phyloP scores from a whole-genome alignment of 2,888 invertebrate genomes.

The Chymomyza amoena region DNA sequence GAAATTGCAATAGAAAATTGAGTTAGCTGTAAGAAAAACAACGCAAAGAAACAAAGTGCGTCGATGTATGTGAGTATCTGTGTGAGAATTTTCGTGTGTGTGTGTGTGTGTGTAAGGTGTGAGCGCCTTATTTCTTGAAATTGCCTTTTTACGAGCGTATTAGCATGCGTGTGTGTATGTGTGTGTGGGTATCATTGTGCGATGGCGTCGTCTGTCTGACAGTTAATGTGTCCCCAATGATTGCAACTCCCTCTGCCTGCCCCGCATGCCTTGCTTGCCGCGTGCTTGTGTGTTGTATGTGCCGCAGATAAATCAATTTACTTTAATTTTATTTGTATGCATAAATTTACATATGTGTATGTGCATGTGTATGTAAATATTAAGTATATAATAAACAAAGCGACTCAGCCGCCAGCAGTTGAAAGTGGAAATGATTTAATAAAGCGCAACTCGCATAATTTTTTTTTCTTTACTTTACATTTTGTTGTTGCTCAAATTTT shows the following conservation, averaged over 20 bases:
- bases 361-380: slow-evolving; percentile 20
- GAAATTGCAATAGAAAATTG: slow-evolving; percentile 71
- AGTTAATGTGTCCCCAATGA: slow-evolving; percentile 76
- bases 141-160: slow-evolving; percentile 75
- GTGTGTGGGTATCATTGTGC: slow-evolving; percentile 13
- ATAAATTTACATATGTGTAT: slow-evolving; percentile 54
- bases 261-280: background rate
- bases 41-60: slow-evolving; percentile 32
- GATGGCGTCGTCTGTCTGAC: slow-evolving; percentile 46
- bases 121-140: slow-evolving; percentile 58
- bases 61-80: slow-evolving; percentile 14
- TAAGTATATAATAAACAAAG: slow-evolving; percentile 52
- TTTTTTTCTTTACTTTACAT: background rate
- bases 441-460: slow-evolving; percentile 43
- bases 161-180: slow-evolving; percentile 45
- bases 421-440: slow-evolving; percentile 60
- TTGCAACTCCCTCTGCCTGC: slow-evolving; percentile 47
- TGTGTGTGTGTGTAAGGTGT: slow-evolving; percentile 22
- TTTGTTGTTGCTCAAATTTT: slow-evolving; percentile 14
- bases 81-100: slow-evolving; percentile 24
- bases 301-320: slow-evolving; percentile 72
- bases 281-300: slow-evolving; percentile 14
- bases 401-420: slow-evolving; percentile 38
- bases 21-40: slow-evolving; percentile 53
- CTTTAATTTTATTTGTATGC: slow-evolving; percentile 68